Conservation (phyloP, 2,113 vertebrate species). For the Ammospiza nelsoni region DNA sequence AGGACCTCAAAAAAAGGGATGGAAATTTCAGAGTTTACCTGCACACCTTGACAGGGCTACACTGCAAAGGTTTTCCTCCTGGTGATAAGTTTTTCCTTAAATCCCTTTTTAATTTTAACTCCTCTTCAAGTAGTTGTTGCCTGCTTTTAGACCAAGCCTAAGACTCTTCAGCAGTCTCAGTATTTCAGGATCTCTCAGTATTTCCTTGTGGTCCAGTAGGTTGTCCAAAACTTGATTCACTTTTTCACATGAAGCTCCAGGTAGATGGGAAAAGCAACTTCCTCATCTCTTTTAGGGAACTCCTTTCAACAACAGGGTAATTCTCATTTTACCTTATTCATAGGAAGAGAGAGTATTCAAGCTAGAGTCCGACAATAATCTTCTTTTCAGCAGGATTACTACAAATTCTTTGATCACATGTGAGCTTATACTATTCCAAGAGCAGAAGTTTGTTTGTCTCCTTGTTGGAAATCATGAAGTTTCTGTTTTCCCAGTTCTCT, state of each 20-base stretch:
- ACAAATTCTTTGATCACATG: not conserved
- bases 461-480: not conserved
- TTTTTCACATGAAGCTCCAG: not conserved
- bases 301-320: not conserved
- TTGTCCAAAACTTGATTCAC: not conserved
- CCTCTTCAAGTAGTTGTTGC: not conserved
- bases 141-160: not conserved
- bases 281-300: not conserved
- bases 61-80: not conserved
- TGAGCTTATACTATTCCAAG: not conserved
- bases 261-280: not conserved
- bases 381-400: not conserved
- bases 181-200: not conserved
- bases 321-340: not conserved
- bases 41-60: not conserved
- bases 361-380: not conserved
- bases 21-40: not conserved
- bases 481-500: not conserved
- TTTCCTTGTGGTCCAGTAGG: not conserved
- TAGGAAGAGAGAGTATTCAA: not conserved
- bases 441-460: not conserved
- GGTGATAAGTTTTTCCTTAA: not conserved
- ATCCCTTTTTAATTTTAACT: not conserved
- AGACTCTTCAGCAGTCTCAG: not conserved
- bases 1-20: not conserved